Percentiles rank a stretch among this genome's conserved stretches.
Conservation (phyloP, 2,888 invertebrate genomes). For the Drosophila maculinotata region DNA sequence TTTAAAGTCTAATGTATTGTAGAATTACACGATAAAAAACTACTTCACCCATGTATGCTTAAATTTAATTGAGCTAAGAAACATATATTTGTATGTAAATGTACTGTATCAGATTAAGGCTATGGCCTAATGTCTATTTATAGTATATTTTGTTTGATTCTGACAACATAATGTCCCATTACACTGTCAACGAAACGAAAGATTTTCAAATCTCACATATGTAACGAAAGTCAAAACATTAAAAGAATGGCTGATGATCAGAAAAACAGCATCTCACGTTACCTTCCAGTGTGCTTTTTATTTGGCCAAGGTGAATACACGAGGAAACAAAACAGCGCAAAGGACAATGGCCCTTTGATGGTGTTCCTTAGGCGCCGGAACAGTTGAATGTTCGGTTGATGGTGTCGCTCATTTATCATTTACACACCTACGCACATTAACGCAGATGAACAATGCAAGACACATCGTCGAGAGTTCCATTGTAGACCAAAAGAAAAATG, state of each 20-base stretch:
- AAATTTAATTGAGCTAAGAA: background rate
- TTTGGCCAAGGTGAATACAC: conserved; percentile 22
- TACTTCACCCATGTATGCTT: conserved; percentile 16
- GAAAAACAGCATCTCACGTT: conserved; percentile 35
- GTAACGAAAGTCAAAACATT: background rate
- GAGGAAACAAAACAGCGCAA: conserved; percentile 44
- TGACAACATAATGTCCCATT: too few species aligned
- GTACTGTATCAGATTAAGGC: too few species aligned
- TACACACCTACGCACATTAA: conserved; percentile 76
- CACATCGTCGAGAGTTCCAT: conserved; percentile 34
- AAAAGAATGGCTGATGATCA: conserved; percentile 18
- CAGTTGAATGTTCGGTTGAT: conserved; percentile 56
- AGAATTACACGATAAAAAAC: background rate
- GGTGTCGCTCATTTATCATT: conserved; percentile 75
- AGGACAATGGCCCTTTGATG: conserved; percentile 69
- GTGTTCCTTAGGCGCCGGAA: conserved; percentile 52
- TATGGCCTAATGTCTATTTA: too few species aligned
- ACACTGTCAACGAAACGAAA: background rate
- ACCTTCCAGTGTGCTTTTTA: conserved; percentile 33
- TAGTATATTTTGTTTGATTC: background rate
- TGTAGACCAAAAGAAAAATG: conserved; percentile 43
- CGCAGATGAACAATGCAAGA: conserved; percentile 59
- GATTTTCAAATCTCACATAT: background rate
- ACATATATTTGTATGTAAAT: background rate
- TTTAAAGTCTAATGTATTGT: background rate